Base-by-base conservation (phyloP, 2,888 invertebrate species). In the Dryadula phaetusa region DNA sequence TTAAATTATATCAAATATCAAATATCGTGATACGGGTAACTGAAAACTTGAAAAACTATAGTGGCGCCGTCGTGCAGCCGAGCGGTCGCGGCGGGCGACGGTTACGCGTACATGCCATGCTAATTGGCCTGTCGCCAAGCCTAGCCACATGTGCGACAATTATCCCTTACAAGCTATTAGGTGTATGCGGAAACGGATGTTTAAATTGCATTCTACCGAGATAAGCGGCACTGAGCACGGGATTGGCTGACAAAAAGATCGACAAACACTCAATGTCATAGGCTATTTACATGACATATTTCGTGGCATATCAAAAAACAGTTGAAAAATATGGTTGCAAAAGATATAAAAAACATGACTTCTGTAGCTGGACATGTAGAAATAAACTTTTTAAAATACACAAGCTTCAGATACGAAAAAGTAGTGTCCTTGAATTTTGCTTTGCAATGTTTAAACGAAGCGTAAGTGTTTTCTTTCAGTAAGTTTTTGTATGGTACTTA, bases 151-250 rank as follows among this genome's bases (percentile, higher is more conserved):
- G 91, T 92, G 91, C 84, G 74, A 88, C 91, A 91, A 92, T 91
- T 91, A 92, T 90, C 85, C 90, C 87, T 83, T 88, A 89, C 87
- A 83, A 86, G 83, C 90, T 91, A 92, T 92, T 91, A 91, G 86
- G 83, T 89, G 86, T 83, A 85, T 90, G 85, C 91, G 92, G 92
- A 92, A 92, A 89, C 92, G 92, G 92, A 92, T 92, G 91, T 92
- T 90, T 88, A 86, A 92, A 91, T 90, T 87, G 90, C 89, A 86
- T 87, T 87, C 87, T 80, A 74, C 79, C 77, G 75, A 87, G 92
- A 92, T 92, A 92, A 89, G 79, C 34, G 44, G 16, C 28, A 60
- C 16, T 34, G 44, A 42, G 81, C 79, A 64, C 60, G 52, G 20
- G 52, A 34, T 61, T 54, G 49, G 54, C 61, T 42, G 34, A 12